Evolutionary conservation across 2,113 vertebrate genomes (phyloP), one percentile per base, ranked within the genome.

Genomic region (Noturus placidus): DNA sequence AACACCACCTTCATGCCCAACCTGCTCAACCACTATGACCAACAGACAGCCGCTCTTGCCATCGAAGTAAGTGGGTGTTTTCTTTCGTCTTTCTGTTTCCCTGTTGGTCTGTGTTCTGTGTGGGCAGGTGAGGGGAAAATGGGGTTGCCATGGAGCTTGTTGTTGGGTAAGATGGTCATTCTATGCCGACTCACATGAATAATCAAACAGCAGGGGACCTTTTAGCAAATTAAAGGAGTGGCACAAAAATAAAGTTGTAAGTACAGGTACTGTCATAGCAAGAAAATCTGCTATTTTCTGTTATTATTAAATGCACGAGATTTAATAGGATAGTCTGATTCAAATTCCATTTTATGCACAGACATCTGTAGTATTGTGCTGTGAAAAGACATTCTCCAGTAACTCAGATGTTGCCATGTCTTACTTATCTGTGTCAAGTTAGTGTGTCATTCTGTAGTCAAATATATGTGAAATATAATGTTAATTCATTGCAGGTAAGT

Each of bases 1-100:
- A 99, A 99, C 93, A 95, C 93, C 93, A 99, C 98, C 91, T 99
- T 99, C 87, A 99, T 99, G 98, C 98, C 98, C 93, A 99, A 99
- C 94, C 96, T 99, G 86, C 96, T 99, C 87, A 98, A 98, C 89
- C 98, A 99, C 93, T 99, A 99, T 1, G 98, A 99, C 94, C 98
- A 99, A 93, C 97, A 99, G 88, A 99, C 97, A 0, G 98, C 98
- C 52, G 97, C 98, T 3, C 92, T 99, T 54, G 98, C 98, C 5
- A 99, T 99, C 98, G 98, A 99, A 97, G 98, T 99, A 97, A 93
- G 90, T 52, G 57, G 54, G 5, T 20, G 5, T 57, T 79, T 52
- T 27, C n/a, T 50, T 85, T 57, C 22, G 10, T 76, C 50, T 87
- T 30, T 78, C 56, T 70, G 19, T 52, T 67, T 79, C 83, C 50